Evolutionary conservation across 2,113 vertebrate species (phyloP), one percentile per base, ranked within the genome.

Genomic region (Meleagris gallopavo): DNA sequence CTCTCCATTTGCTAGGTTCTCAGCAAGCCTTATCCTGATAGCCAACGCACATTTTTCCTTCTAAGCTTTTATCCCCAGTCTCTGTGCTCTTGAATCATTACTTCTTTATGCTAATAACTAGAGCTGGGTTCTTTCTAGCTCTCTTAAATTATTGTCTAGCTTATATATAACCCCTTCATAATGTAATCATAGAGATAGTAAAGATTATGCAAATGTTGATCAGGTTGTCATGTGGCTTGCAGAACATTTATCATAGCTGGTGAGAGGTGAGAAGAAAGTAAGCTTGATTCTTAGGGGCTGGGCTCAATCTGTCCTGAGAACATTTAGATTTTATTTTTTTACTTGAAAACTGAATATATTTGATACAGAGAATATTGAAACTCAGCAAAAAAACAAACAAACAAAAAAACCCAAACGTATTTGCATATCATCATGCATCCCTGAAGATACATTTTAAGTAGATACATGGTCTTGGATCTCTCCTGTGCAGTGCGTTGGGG

Each of bases 161-260:
- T 96, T 95, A 93, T 90, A 70, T 96, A 95, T 89, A 95, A 91
- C 71, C 71, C 43, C 20, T 27, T 95, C 71, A 70, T 62, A 67
- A 32, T 93, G 79, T 81, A 95, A 91, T 95, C 91, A 93, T 7
- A 74, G 79, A 85, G 72, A 91, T 88, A 95, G 94, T 91, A 96
- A 89, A 94, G 94, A 95, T 95, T 93, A 94, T 88, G 88, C 88
- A 95, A 94, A 94, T 94, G 72, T 76, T 89, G 88, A 89, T 88
- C 91, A 90, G 52, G 34, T 55, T 65, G 76, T 65, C 77, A 83
- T 48, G 65, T 61, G 85, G 46, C 43, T 94, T 74, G 41, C 38
- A 45, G 81, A 92, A 27, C 87, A 79, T 87, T 92, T 60, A 80
- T 87, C 87, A 65, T 88, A 80, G 86, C 66, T 60, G 67, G 50